A percentile compares a stretch with the other conserved stretches of the same genome.
Evolutionary conservation across 2,113 vertebrate genomes (phyloP).

Genomic region (Scortum barcoo): DNA sequence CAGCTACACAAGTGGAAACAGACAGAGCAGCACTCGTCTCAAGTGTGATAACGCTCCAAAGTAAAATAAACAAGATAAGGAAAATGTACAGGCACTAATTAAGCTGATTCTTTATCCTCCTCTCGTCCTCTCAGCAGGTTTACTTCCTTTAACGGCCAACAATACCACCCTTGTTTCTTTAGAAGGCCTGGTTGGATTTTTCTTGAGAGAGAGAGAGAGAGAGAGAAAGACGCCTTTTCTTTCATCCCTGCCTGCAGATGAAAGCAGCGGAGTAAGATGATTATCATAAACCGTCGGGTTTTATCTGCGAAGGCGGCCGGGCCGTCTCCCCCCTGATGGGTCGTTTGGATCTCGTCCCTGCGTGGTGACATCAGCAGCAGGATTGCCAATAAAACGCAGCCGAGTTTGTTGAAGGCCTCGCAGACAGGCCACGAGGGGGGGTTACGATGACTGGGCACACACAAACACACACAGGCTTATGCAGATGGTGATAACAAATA

Average conservation of each 20-base stretch:
- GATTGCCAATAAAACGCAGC: conserved; percentile 52
- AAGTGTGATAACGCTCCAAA: not conserved
- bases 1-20: not conserved
- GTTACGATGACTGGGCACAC: conserved; percentile 41
- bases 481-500: not conserved
- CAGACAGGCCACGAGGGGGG: conserved; percentile 21
- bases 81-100: not conserved
- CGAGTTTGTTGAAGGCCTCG: conserved; percentile 40
- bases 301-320: conserved; percentile 44
- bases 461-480: not conserved
- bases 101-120: not conserved
- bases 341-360: conserved; percentile 53
- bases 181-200: not conserved
- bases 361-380: conserved; percentile 57
- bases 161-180: not conserved
- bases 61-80: conserved; percentile 6
- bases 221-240: not conserved
- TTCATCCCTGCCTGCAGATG: conserved; percentile 9
- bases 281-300: conserved; percentile 55
- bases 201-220: not conserved
- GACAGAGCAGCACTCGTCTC: not conserved
- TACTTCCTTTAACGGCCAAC: not conserved
- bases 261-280: conserved; percentile 39
- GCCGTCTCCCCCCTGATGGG: conserved; percentile 38
- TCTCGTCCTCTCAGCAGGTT: conserved; percentile 17